Evolutionary conservation across 2,888 invertebrate species (phyloP), one percentile per base, ranked within the genome.

Genomic region (Bellardia bayeri): DNA sequence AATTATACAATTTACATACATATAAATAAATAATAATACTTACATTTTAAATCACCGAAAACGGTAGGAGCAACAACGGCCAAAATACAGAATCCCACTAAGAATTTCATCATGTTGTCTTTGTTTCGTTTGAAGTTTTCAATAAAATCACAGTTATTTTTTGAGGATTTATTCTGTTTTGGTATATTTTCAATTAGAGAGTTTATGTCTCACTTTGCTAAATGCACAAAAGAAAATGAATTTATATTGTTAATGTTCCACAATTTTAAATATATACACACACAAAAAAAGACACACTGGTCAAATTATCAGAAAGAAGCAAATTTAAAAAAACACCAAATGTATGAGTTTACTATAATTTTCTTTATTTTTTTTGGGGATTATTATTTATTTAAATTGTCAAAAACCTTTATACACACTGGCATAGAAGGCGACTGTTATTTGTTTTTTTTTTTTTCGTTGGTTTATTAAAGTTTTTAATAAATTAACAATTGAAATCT

Each of bases 371-470:
- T 82, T 85, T 81, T 80, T 82, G 72, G 66, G 79, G 82, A 88
- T 83, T 89, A 83, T 61, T 69, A 85, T 78, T 72, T 49, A 83
- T 83, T 88, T 82, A 82, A 80, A 72, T 83, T 90, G 94, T 91
- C 90, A 91, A 89, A 88, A 93, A 95, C 97, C 97, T 97, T 97
- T 97, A 97, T 96, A 97, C 97, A 94, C 97, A 97, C 97, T 97
- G 97, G 97, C 95, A 96, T 95, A 97, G 97, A 97, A 97, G 97
- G 97, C 96, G 95, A 95, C 95, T 51, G 30, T 64, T 78, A 78
- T 82, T 68, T 69, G 72, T 80, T 74, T 80, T 58, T 63, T 80
- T 85, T 84, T 76, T 23, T 23, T 23, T 23, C 1, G 0, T 23
- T 23, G 0, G 23, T 23, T 23, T 23, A 23, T 23, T 23, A 23